Evolutionary conservation across 64 coral and sea anemone species (phyloP).

Genomic region (Porites australiensis): DNA sequence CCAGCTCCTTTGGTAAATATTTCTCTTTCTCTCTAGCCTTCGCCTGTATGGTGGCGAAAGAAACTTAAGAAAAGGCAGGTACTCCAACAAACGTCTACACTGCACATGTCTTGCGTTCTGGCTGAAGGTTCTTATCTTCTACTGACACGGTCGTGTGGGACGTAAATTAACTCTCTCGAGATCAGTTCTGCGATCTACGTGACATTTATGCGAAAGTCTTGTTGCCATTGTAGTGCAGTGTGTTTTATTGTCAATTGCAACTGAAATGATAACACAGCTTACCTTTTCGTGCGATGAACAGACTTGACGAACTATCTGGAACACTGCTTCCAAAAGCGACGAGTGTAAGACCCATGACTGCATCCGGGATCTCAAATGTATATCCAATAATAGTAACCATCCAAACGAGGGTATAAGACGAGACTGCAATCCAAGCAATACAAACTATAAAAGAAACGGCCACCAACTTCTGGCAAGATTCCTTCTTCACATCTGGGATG

Average conservation of each 20-base stretch:
- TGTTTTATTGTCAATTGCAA: background rate
- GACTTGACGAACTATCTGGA: conserved; percentile 56
- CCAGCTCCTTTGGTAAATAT: no score
- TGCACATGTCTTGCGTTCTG: no score
- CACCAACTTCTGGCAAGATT: conserved; percentile 64
- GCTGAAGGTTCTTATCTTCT: no score
- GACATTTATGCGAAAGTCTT: background rate
- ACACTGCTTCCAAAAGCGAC: conserved; percentile 66
- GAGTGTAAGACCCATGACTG: conserved; percentile 72
- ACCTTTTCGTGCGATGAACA: conserved; percentile 75
- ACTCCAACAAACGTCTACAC: no score
- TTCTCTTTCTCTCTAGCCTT: no score
- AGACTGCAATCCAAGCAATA: conserved; percentile 58
- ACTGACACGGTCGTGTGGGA: no score
- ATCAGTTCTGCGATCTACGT: background rate
- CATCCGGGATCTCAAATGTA: conserved; percentile 65
- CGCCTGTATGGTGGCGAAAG: no score
- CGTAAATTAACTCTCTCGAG: no score
- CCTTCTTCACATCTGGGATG: conserved; percentile 79
- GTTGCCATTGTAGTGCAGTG: background rate
- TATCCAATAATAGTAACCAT: conserved; percentile 80
- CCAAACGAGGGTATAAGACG: conserved; percentile 64
- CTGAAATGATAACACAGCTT: background rate
- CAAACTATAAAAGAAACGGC: conserved; percentile 72
- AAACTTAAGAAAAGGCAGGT: no score